Conservation (phyloP, 2,888 invertebrate genomes). For the Hirtodrosophila confusa region DNA sequence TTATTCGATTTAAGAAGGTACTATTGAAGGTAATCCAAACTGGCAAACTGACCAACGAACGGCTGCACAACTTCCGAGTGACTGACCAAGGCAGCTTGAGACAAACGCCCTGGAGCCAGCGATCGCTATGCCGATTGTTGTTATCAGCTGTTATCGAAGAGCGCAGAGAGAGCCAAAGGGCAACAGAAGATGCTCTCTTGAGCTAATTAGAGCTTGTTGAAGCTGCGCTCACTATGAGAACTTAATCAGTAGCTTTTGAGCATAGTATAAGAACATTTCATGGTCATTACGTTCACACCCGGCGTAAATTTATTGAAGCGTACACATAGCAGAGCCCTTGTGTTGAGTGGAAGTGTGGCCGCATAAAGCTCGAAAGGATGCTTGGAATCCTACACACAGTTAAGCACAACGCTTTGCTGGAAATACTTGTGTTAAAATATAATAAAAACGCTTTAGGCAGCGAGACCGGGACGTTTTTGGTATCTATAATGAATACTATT, state of each 20-base stretch:
- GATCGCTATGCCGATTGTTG: slow-evolving; percentile 39
- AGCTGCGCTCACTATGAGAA: slow-evolving; percentile 5
- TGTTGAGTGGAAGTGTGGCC: slow-evolving; percentile 34
- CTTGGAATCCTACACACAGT: slow-evolving; percentile 30
- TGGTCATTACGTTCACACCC: slow-evolving; percentile 18
- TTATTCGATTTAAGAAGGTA: background rate
- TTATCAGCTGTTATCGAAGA: slow-evolving; percentile 47
- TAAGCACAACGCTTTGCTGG: slow-evolving; percentile 28
- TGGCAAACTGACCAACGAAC: slow-evolving; percentile 41
- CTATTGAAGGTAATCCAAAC: slow-evolving; percentile 11
- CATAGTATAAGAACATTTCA: no score
- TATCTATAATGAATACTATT: no score
- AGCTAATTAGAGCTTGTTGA: background rate
- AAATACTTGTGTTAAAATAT: background rate
- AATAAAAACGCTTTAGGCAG: background rate
- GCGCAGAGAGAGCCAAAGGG: background rate
- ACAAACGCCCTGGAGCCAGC: slow-evolving; percentile 14
- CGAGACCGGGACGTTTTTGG: no score
- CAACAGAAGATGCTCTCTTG: background rate
- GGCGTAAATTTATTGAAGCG: slow-evolving; percentile 35
- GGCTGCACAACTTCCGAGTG: slow-evolving; percentile 67
- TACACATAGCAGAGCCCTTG: slow-evolving; percentile 26
- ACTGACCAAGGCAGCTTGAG: slow-evolving; percentile 50
- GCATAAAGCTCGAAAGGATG: slow-evolving; percentile 42
- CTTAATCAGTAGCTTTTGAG: no score